A percentile compares a stretch with the other conserved stretches of the same genome.
Conservation (phyloP, 2,113 vertebrate genomes). For the Laticauda laticaudata region DNA sequence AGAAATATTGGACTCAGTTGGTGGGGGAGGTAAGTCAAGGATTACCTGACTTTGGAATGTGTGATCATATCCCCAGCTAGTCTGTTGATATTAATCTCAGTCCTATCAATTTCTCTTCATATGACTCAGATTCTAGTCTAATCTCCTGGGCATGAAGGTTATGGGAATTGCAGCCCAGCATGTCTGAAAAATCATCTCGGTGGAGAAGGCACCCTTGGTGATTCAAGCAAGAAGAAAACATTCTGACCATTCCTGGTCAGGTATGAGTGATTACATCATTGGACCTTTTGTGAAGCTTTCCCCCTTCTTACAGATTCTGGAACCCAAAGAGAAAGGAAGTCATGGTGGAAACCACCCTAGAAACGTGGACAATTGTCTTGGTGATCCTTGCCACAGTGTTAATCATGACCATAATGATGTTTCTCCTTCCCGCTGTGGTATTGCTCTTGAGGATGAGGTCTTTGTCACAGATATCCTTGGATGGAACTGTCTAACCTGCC, state of each 20-base stretch:
- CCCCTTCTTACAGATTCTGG: slow-evolving; percentile 23
- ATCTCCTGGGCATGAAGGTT: neutral
- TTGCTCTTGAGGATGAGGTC: slow-evolving; percentile 63
- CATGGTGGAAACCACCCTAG: slow-evolving; percentile 24
- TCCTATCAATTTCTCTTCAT: neutral
- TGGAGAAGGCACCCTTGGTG: neutral
- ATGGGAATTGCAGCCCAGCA: neutral
- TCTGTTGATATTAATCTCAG: neutral
- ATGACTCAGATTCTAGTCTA: neutral
- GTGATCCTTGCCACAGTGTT: slow-evolving; percentile 63
- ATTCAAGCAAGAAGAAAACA: neutral
- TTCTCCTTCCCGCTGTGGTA: slow-evolving; percentile 41
- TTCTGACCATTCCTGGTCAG: neutral
- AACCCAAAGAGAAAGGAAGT: neutral
- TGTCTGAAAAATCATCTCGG: neutral
- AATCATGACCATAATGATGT: slow-evolving; percentile 63
- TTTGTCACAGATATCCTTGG: slow-evolving; percentile 48
- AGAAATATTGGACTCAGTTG: too few species aligned
- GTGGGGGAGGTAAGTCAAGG: too few species aligned
- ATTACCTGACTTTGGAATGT: neutral
- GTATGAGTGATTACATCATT: neutral
- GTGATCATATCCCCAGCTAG: neutral
- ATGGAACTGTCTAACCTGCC: slow-evolving; percentile 40
- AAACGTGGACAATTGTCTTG: slow-evolving; percentile 62
- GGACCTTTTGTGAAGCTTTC: neutral